Conservation (phyloP, 2,888 invertebrate genomes). For the Polietes domitor region DNA sequence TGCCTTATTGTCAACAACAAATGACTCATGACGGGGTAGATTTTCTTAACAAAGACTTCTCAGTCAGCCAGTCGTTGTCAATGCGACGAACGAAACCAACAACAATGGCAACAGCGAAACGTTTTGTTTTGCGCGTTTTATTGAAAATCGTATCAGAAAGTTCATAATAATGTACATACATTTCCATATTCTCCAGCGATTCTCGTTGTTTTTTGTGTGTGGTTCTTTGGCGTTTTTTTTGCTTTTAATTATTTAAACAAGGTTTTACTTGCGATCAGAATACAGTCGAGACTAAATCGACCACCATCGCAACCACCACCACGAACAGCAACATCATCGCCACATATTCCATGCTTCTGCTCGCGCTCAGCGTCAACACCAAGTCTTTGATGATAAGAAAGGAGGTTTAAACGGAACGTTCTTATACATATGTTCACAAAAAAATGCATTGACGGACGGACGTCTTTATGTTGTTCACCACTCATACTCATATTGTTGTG, state of each 20-base stretch:
- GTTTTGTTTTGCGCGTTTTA: constrained; percentile 22
- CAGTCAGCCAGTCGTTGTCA: neutral
- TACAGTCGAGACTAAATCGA: constrained; percentile 14
- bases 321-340: neutral
- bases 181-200: constrained; percentile 56
- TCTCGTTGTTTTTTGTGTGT: neutral
- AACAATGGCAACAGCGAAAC: neutral
- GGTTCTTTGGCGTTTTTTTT: constrained; percentile 15
- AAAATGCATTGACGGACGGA: constrained; percentile 26
- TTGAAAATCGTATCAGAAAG: constrained; percentile 33
- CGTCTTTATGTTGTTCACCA: constrained; percentile 2
- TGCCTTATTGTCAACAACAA: constrained; percentile 21
- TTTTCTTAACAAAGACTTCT: constrained; percentile 34
- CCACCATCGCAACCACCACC: neutral
- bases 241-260: constrained; percentile 64
- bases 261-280: constrained; percentile 40
- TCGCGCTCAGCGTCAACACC: neutral
- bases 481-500: constrained; percentile 4
- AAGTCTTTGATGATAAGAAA: constrained; percentile 24
- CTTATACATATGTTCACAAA: neutral
- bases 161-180: constrained; percentile 39
- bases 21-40: constrained; percentile 35
- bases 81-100: neutral
- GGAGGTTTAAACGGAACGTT: constrained; percentile 30
- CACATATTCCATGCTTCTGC: neutral